Base-by-base conservation (phyloP, 1,140 invertebrate genomes). In the Elymnias hypermnestra region DNA sequence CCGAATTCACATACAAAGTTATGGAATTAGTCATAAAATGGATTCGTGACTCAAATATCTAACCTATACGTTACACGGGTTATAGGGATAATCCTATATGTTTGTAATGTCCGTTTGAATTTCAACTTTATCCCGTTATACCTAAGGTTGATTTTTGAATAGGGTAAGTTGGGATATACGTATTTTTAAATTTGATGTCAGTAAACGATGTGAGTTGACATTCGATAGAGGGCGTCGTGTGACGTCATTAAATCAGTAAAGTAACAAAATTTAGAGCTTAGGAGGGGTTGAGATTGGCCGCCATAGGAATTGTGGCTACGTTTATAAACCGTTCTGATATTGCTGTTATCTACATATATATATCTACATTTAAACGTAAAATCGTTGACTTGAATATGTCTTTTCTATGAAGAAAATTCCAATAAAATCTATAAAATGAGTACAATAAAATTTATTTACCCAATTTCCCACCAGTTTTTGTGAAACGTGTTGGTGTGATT, bases 1-100 rank as follows among this genome's bases (percentile, higher is more conserved):
- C 76, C 69, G 55, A 78, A 75, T 74, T 72, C 77, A 72, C 81
- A 84, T 84, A 84, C 75, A 78, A 81, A 84, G 81, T 84, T 84
- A 84, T 84, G 77, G 77, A 84, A 82, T 84, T 84, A 84, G 66
- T 84, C 81, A 82, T 84, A 84, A 84, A 84, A 84, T 81, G 75
- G 67, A 70, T 76, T 73, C 81, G 81, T 84, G 81, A 82, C 81
- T 84, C 75, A 82, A 84, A 84, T 84, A 78, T 74, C 72, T 76
- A 83, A 79, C 74, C 67, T 74, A 71, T 73, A 69, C 65, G 58
- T 59, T 63, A 48, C 8, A 33, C n/a, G 56, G 22, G 39, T 39
- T 12, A 12, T 15, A 25, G 22, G 19, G 9, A 39, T 29, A 33
- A 25, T 42, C 33, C 2, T 21, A 41, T 22, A 29, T 8, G 3